Evolutionary conservation across 2,797 vertebrate species (phyloP), one percentile per base, ranked within the genome.

Genomic region (Lithobates sylvaticus): DNA sequence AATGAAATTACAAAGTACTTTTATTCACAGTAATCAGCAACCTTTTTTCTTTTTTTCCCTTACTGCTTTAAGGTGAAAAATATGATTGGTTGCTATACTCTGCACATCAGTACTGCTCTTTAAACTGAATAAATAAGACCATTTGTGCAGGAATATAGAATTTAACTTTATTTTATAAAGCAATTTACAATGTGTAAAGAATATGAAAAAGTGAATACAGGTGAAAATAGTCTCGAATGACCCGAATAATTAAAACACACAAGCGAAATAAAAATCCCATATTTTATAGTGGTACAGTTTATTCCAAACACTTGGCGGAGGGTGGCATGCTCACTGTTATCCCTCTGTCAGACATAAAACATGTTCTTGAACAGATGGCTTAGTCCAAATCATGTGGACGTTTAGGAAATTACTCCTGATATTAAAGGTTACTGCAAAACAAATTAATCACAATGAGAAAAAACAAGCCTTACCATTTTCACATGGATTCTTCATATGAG

Each of bases 391-490:
- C 32, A 42, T 67, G 36, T 16, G 10, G 21, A 54, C 21, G 21
- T 54, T 54, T 15, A 21, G 54, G 18, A 68, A 21, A 10, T 44
- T 47, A 16, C 26, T 9, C 9, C 23, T 61, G 54, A 18, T 54
- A 54, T 54, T 54, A 54, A 54, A 23, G 54, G 54, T 23, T 61
- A 61, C 54, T 23, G 54, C 18, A 23, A 23, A 23, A 61, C 21
- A 61, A 61, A 61, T 61, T 1, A 61, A 61, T 7, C 18, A 23
- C 18, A 69, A 47, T 10, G 68, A 44, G 1, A 74, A 54, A 36
- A 36, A 29, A 61, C 5, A 50, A 61, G 3, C 34, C 86, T 87
- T 83, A 87, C 86, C 86, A 79, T 84, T 42, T 32, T 67, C 39
- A 68, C 29, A 58, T 47, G 21, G 32, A 78, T 23, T 23, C 61